Conservation (phyloP, 2,797 vertebrate species). For the Saxicola maurus region DNA sequence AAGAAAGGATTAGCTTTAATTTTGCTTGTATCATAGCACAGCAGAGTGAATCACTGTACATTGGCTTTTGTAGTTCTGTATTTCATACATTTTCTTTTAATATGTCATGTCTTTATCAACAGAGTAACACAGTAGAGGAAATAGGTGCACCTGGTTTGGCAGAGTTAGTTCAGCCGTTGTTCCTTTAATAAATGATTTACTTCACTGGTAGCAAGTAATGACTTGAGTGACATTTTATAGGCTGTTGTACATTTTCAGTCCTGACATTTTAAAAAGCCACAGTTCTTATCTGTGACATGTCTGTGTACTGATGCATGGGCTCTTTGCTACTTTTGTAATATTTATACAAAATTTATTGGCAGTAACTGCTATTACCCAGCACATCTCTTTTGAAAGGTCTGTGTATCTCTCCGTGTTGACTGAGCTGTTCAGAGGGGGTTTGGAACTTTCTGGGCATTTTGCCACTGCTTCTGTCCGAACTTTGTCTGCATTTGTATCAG, state of each 20-base stretch:
- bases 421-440: not conserved
- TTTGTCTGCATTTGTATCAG: not conserved
- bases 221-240: constrained; percentile 23
- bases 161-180: not conserved
- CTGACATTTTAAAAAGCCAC: constrained; percentile 51
- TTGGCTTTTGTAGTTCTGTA: not conserved
- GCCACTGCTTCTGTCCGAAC: constrained; percentile 10
- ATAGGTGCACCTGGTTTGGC: not conserved
- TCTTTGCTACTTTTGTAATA: constrained; percentile 8
- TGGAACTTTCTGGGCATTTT: constrained; percentile 25
- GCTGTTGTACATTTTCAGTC: not conserved
- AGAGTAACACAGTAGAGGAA: not conserved
- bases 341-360: constrained; percentile 8
- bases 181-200: constrained; percentile 3
- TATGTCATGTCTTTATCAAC: not conserved
- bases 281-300: not conserved
- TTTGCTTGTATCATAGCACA: not conserved
- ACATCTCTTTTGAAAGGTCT: not conserved
- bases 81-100: not conserved
- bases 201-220: not conserved
- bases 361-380: not conserved
- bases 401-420: not conserved
- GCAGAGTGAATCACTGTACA: not conserved
- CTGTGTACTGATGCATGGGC: not conserved
- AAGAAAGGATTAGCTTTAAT: constrained; percentile 12